Conservation (phyloP, 2,113 vertebrate genomes). For the Amia ocellicauda region DNA sequence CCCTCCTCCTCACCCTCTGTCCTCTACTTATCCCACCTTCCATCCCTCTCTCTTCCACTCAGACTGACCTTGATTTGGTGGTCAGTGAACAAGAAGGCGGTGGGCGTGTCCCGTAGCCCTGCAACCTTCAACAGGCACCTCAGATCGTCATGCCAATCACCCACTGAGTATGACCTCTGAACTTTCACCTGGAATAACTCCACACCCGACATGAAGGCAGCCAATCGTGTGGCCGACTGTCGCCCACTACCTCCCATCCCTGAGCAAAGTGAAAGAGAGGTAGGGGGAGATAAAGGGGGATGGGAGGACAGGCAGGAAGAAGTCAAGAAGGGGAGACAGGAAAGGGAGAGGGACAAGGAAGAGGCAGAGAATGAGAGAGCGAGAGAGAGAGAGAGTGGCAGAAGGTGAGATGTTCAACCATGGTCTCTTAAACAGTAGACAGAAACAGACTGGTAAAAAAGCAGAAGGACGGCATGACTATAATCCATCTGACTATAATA, state of each 20-base stretch:
- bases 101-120: constrained; percentile 26
- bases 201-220: constrained; percentile 33
- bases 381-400: too few relatives aligned
- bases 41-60: background rate
- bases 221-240: constrained; percentile 28
- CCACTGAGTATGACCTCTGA: constrained; percentile 35
- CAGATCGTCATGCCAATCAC: constrained; percentile 38
- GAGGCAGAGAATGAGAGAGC: too few relatives aligned
- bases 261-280: constrained; percentile 2
- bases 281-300: background rate
- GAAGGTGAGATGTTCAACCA: too few relatives aligned
- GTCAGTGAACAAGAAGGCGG: constrained; percentile 47
- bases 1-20: too few relatives aligned
- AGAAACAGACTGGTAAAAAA: too few relatives aligned
- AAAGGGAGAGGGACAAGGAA: too few relatives aligned
- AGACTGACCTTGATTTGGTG: constrained; percentile 52
- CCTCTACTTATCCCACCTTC: background rate
- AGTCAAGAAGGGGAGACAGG: too few relatives aligned
- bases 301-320: too few relatives aligned
- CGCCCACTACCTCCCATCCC: constrained; percentile 37
- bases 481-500: too few relatives aligned
- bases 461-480: too few relatives aligned
- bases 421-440: too few relatives aligned
- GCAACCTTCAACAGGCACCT: constrained; percentile 32
- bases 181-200: constrained; percentile 44